Conservation (phyloP, 2,797 vertebrate species). For the Odontamblyopus lacepedii region DNA sequence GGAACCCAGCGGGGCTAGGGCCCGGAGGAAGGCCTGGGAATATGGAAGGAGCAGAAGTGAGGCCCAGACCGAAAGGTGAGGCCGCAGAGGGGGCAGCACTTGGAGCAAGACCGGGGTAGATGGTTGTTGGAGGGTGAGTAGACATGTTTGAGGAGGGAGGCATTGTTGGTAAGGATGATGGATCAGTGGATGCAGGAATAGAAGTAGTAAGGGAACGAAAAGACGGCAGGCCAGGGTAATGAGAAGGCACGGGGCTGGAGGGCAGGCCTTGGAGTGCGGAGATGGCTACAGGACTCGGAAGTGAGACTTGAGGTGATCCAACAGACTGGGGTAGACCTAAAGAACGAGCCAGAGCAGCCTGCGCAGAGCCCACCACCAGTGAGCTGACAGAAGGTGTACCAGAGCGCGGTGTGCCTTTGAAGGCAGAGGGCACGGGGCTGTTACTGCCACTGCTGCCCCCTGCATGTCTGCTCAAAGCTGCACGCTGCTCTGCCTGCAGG, state of each 20-base stretch:
- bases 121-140: slow-evolving; percentile 64
- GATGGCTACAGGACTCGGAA: slow-evolving; percentile 81
- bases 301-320: slow-evolving; percentile 82
- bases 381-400: slow-evolving; percentile 82
- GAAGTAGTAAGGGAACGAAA: slow-evolving; percentile 84
- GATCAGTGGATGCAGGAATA: slow-evolving; percentile 73
- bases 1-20: slow-evolving; percentile 83
- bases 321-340: slow-evolving; percentile 78
- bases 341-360: slow-evolving; percentile 78
- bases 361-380: slow-evolving; percentile 76
- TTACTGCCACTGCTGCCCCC: slow-evolving; percentile 75
- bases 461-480: slow-evolving; percentile 59
- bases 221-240: slow-evolving; percentile 85
- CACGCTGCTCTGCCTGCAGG: slow-evolving; percentile 53
- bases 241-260: slow-evolving; percentile 77
- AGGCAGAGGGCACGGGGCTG: slow-evolving; percentile 91
- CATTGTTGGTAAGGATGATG: slow-evolving; percentile 65
- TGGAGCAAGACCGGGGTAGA: slow-evolving; percentile 74
- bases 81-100: slow-evolving; percentile 64
- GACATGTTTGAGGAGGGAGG: slow-evolving; percentile 68
- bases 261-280: slow-evolving; percentile 82
- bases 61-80: slow-evolving; percentile 87
- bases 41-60: slow-evolving; percentile 86
- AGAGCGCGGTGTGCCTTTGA: slow-evolving; percentile 88
- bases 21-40: slow-evolving; percentile 82